Conservation (phyloP, 2,113 vertebrate species). For the Orycteropus afer region DNA sequence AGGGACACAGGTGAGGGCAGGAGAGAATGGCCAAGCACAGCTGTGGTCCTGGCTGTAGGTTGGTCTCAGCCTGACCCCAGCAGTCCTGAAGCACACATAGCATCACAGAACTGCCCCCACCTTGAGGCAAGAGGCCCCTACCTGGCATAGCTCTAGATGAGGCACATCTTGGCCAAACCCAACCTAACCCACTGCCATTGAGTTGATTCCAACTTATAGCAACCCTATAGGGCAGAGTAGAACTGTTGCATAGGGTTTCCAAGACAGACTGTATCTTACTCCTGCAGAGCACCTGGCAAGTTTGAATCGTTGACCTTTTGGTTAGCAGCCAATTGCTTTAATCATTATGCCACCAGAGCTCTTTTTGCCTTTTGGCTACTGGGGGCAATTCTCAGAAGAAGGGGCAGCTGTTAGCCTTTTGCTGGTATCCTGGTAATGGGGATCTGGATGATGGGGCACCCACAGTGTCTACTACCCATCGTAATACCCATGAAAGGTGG, state of each 20-base stretch:
- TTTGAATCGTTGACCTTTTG: too few species aligned
- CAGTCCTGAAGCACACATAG: neutral
- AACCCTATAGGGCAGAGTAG: too few species aligned
- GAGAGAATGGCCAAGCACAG: neutral
- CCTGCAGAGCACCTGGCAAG: too few species aligned
- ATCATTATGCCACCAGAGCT: too few species aligned
- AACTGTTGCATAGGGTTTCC: too few species aligned
- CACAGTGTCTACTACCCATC: neutral
- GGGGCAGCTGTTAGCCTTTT: neutral
- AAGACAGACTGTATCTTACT: too few species aligned
- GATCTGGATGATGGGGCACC: accelerated
- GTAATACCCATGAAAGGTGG: too few species aligned
- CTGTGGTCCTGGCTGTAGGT: neutral
- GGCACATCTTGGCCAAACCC: too few species aligned
- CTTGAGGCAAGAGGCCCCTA: neutral
- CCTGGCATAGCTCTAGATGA: neutral
- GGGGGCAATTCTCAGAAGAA: neutral
- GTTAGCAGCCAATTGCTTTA: too few species aligned
- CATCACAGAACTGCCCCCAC: neutral
- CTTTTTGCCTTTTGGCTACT: neutral
- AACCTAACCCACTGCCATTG: too few species aligned
- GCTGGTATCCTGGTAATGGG: neutral
- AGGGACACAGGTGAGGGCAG: neutral
- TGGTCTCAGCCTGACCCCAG: neutral
- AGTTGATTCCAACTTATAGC: too few species aligned